A percentile compares a stretch with the other conserved stretches of the same genome.
phyloP scores from a whole-genome alignment of 2,797 vertebrate species.

The Xenopus petersii region DNA sequence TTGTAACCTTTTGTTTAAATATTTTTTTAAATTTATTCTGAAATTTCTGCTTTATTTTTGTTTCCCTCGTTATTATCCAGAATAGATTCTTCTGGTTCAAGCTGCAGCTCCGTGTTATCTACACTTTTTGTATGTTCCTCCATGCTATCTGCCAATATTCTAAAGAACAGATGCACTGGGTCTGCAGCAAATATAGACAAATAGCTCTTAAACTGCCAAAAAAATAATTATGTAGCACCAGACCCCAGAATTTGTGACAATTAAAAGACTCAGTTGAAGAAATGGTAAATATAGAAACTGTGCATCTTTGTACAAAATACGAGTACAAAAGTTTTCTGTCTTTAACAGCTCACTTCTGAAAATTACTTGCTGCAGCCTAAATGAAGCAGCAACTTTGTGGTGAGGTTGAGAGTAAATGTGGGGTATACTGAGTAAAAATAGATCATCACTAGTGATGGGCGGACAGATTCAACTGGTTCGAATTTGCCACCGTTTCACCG shows the following conservation, averaged over 20 bases:
- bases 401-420: no score
- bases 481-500: no score
- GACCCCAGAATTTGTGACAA: slow-evolving; percentile 49
- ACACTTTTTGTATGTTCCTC: slow-evolving; percentile 47
- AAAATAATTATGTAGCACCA: slow-evolving; percentile 50
- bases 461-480: no score
- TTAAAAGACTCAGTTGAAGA: slow-evolving; percentile 48
- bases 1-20: no score
- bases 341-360: neutral
- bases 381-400: no score
- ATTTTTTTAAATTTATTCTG: neutral
- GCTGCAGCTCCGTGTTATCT: slow-evolving; percentile 33
- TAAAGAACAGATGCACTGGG: slow-evolving; percentile 50
- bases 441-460: no score
- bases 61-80: slow-evolving; percentile 4
- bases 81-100: slow-evolving; percentile 28
- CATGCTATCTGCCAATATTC: slow-evolving; percentile 48
- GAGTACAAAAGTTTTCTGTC: slow-evolving; percentile 30
- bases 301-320: slow-evolving; percentile 40
- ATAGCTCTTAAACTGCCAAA: slow-evolving; percentile 50
- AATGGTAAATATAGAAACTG: slow-evolving; percentile 48
- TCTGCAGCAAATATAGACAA: slow-evolving; percentile 49
- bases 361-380: no score
- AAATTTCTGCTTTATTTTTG: neutral
- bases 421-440: no score